Evolutionary conservation across 2,888 invertebrate genomes (phyloP).

Genomic region (Sarcophaga caerulescens): DNA sequence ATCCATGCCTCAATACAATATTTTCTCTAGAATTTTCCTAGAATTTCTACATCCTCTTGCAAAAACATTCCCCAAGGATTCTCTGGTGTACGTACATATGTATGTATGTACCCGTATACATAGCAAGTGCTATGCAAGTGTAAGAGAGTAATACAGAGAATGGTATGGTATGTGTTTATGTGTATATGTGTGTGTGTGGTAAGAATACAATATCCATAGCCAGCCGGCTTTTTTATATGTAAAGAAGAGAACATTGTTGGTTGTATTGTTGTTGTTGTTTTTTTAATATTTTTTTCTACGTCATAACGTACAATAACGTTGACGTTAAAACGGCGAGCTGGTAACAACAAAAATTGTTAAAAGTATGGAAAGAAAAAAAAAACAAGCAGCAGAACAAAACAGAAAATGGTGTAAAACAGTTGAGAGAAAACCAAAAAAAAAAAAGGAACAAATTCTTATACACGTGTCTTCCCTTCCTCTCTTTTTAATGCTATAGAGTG

Average conservation of each 20-base stretch:
- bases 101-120: neutral
- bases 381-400: slow-evolving; percentile 49
- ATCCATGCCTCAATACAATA: neutral
- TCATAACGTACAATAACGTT: slow-evolving; percentile 38
- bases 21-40: slow-evolving; percentile 61
- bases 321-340: slow-evolving; percentile 2
- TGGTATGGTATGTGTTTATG: neutral
- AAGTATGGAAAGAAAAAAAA: slow-evolving; percentile 42
- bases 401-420: slow-evolving; percentile 39
- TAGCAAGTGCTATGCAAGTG: neutral
- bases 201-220: neutral
- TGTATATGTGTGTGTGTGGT: neutral
- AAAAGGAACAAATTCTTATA: neutral
- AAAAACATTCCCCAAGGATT: slow-evolving; percentile 46
- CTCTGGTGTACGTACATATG: neutral
- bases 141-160: no score
- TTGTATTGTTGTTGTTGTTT: slow-evolving; percentile 17
- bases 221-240: slow-evolving; percentile 42
- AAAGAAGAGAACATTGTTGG: slow-evolving; percentile 22
- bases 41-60: slow-evolving; percentile 45
- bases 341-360: slow-evolving; percentile 18
- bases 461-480: slow-evolving; percentile 60
- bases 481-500: neutral
- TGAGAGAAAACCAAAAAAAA: neutral
- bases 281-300: slow-evolving; percentile 27